Evolutionary conservation across 2,113 vertebrate species (phyloP).

Genomic region (Glaucidium brasilianum): DNA sequence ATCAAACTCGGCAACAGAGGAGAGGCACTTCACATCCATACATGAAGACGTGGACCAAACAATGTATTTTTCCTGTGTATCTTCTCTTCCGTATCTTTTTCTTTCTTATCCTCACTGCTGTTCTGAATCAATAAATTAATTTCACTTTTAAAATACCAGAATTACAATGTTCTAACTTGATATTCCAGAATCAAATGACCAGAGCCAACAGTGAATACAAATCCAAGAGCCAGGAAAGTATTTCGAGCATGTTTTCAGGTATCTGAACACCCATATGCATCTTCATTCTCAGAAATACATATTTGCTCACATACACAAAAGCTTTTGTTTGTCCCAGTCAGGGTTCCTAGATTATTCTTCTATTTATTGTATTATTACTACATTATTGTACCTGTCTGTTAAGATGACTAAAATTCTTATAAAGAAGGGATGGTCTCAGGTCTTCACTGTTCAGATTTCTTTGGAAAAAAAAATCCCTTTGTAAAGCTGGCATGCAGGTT

Average conservation of each 20-base stretch:
- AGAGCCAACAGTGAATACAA: background rate
- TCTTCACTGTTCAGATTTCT: background rate
- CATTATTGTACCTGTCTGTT: background rate
- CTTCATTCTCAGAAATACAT: background rate
- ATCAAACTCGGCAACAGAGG: background rate
- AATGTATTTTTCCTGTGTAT: background rate
- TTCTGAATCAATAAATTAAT: background rate
- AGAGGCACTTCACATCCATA: background rate
- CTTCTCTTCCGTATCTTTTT: background rate
- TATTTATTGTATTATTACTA: background rate
- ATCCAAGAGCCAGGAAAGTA: background rate
- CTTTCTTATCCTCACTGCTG: background rate
- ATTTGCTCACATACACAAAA: background rate
- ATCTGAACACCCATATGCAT: background rate
- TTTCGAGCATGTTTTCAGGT: background rate
- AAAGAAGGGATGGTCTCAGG: background rate
- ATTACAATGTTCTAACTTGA: background rate
- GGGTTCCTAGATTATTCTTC: background rate
- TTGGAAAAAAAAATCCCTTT: background rate
- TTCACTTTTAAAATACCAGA: background rate
- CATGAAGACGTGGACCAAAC: background rate
- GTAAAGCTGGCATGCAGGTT: background rate
- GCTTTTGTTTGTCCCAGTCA: background rate
- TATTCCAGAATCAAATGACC: background rate
- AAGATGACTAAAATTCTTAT: background rate